Evolutionary conservation across 2,797 vertebrate species (phyloP), one percentile per base, ranked within the genome.

Genomic region (Sylvia borin): DNA sequence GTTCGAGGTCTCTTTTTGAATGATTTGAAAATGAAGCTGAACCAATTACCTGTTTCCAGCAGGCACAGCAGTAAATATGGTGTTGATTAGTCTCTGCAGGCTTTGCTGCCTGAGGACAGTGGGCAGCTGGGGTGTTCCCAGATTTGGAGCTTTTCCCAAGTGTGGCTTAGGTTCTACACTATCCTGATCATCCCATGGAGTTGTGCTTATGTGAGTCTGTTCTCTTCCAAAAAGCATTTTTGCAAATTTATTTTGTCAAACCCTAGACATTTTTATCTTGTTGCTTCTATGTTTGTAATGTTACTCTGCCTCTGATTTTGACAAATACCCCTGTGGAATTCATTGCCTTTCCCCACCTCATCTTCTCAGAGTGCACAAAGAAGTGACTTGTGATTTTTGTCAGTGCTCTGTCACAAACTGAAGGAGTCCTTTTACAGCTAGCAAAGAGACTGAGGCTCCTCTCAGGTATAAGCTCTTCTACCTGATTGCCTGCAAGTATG

Each of bases 1-100:
- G 8, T 96, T 92, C 0, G 0, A 65, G 53, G 29, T 91, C 66
- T 85, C 42, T 87, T 88, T 83, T 66, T 78, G 64, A 90, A 62
- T 73, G 50, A 36, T 74, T 96, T 76, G 79, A 87, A 92, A 94
- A 91, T 77, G 82, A 96, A 96, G 62, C n/a, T 51, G 31, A 91
- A 83, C 62, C 42, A 70, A 34, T 94, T 84, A 90, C 45, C 72
- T 92, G 55, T 94, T 96, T 92, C 72, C 87, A 96, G 70, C 85
- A 93, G 94, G 60, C 75, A 64, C 40, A 57, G 17, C 61, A 38
- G 54, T 66, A 72, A 92, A 34, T 60, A 9, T 24, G 25, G 20
- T 80, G 74, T 75, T 91, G 80, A 89, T 95, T 76, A 83, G 91
- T 43, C 68, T 83, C 65, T 62, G 53, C 81, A 85, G 80, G 75